phyloP scores from a whole-genome alignment of 2,888 invertebrate species.

The Eupsilia transversa region DNA sequence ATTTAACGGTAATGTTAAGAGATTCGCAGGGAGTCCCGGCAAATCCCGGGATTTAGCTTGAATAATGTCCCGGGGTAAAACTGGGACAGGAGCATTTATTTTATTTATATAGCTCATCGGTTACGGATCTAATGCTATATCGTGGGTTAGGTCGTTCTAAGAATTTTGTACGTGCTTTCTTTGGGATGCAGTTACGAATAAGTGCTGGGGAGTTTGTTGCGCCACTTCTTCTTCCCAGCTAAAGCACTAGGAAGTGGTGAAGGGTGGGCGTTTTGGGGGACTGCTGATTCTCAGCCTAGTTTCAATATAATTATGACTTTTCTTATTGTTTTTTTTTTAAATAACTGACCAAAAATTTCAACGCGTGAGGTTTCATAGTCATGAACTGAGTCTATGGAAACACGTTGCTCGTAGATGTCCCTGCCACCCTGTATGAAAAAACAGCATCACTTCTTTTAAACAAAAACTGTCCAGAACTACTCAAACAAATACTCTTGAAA shows the following conservation, averaged over 20 bases:
- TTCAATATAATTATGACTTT: too few species aligned
- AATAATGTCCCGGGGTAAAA: constrained; percentile 67
- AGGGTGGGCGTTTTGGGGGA: too few species aligned
- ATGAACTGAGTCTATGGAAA: too few species aligned
- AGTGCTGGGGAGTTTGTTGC: background rate
- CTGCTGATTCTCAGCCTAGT: too few species aligned
- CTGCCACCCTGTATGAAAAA: too few species aligned
- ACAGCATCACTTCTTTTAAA: background rate
- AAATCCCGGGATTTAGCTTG: constrained; percentile 67
- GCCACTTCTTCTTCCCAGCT: too few species aligned
- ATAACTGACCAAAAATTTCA: too few species aligned
- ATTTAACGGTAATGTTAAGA: constrained; percentile 68
- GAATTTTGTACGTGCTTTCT: constrained; percentile 16
- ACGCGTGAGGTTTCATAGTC: too few species aligned
- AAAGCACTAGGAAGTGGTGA: too few species aligned
- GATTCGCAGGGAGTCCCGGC: constrained; percentile 59
- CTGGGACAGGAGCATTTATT: constrained; percentile 66
- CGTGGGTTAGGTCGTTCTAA: constrained; percentile 27
- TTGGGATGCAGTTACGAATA: background rate
- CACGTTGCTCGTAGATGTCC: too few species aligned
- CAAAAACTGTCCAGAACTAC: background rate
- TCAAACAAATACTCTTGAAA: background rate
- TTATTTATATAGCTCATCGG: constrained; percentile 70
- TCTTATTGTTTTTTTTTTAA: too few species aligned
- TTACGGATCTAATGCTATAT: constrained; percentile 55